phyloP scores from a whole-genome alignment of 2,888 invertebrate genomes.

The Rutpela maculata region DNA sequence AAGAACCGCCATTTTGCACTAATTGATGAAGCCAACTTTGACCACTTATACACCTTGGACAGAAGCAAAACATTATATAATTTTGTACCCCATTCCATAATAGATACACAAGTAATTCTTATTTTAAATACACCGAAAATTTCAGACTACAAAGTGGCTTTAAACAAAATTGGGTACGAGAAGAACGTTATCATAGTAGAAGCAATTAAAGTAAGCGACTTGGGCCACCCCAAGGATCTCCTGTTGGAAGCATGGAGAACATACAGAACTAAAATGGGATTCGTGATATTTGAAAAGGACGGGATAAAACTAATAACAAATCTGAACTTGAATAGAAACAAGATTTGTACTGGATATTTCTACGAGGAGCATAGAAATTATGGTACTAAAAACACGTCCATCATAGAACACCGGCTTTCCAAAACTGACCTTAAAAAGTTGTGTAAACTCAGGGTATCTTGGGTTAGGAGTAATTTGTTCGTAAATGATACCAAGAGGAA shows the following conservation, averaged over 20 bases:
- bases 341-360: background rate
- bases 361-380: slow-evolving; percentile 1
- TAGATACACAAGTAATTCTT: background rate
- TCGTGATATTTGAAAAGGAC: background rate
- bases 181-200: background rate
- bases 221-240: background rate
- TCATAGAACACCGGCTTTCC: background rate
- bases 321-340: background rate
- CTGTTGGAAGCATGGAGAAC: background rate
- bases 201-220: background rate
- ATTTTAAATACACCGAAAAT: background rate
- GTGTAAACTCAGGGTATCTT: slow-evolving; percentile 31
- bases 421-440: slow-evolving; percentile 2
- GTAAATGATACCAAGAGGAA: slow-evolving; percentile 24
- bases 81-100: background rate
- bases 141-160: background rate
- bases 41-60: background rate
- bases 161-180: background rate
- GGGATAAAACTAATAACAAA: slow-evolving; percentile 9
- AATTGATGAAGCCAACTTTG: background rate
- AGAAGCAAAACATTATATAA: background rate
- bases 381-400: background rate
- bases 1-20: background rate
- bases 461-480: slow-evolving; percentile 29
- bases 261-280: background rate